phyloP scores from a whole-genome alignment of 2,797 vertebrate species.

The Microctenopoma steveboyesi region DNA sequence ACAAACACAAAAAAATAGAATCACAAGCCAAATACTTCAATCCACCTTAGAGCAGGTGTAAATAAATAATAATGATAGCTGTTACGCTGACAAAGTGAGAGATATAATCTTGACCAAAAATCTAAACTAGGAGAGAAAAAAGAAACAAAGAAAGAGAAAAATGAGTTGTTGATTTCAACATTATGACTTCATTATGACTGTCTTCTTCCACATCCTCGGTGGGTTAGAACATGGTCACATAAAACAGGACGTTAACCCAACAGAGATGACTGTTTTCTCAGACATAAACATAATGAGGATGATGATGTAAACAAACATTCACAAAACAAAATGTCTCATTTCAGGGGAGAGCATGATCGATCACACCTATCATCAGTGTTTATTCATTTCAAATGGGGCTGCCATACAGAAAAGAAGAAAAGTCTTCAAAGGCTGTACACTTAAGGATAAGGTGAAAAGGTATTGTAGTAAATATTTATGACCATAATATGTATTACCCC shows the following conservation, averaged over 20 bases:
- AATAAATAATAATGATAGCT: neutral
- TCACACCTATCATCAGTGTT: slow-evolving; percentile 46
- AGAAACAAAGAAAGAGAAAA: neutral
- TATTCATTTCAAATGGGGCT: slow-evolving; percentile 2
- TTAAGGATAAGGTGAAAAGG: neutral
- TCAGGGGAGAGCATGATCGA: slow-evolving; percentile 14
- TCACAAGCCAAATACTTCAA: neutral
- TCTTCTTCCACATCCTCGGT: slow-evolving; percentile 17
- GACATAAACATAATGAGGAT: slow-evolving; percentile 13
- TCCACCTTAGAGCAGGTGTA: slow-evolving; percentile 2
- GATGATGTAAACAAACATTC: slow-evolving; percentile 27
- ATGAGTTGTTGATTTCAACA: slow-evolving; percentile 5
- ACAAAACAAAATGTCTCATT: slow-evolving; percentile 41
- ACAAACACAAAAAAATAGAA: too few relatives aligned
- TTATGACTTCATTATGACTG: neutral
- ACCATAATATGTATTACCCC: neutral
- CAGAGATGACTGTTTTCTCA: slow-evolving; percentile 14
- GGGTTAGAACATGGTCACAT: slow-evolving; percentile 29
- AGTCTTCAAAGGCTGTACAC: neutral
- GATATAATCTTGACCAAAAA: neutral
- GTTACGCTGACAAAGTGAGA: neutral
- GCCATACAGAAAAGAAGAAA: neutral
- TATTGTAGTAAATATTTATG: neutral
- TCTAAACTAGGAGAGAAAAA: neutral
- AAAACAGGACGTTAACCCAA: slow-evolving; percentile 40